phyloP scores from a whole-genome alignment of 2,888 invertebrate species.

The Gandaritis pyraliata region DNA sequence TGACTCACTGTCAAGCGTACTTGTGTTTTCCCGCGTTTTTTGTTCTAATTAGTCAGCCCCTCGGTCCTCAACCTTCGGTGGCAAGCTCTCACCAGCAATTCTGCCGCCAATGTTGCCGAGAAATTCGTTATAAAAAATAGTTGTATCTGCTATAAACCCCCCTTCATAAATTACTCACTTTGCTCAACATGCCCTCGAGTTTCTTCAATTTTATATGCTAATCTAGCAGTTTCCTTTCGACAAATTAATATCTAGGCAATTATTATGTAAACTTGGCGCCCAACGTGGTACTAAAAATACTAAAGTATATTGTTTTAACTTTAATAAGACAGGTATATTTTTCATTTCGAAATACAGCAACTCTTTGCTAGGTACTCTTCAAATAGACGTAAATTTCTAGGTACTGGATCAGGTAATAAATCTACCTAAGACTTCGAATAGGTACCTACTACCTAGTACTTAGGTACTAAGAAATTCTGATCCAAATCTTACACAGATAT shows the following conservation, averaged over 20 bases:
- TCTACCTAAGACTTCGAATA: too few relatives aligned
- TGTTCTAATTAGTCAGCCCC: conserved; percentile 83
- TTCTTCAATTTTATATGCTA: conserved; percentile 21
- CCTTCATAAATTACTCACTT: conserved; percentile 30
- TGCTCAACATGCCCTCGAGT: conserved; percentile 27
- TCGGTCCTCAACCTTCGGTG: conserved; percentile 67
- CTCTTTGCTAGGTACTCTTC: neutral
- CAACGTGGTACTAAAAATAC: conserved; percentile 6
- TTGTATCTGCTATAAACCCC: conserved; percentile 30
- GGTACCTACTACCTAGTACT: too few relatives aligned
- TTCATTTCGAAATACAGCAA: neutral
- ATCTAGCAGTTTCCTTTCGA: conserved; percentile 9
- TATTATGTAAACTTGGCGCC: conserved; percentile 17
- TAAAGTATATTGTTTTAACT: neutral
- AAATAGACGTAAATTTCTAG: too few relatives aligned
- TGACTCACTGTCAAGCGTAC: conserved; percentile 82
- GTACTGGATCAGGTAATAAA: too few relatives aligned
- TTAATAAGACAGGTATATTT: too few relatives aligned
- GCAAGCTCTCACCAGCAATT: conserved; percentile 51
- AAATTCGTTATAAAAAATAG: conserved; percentile 39
- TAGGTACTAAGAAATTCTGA: too few relatives aligned
- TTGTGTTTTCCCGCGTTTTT: conserved; percentile 83
- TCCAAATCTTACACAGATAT: too few relatives aligned
- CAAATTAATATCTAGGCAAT: conserved; percentile 2
- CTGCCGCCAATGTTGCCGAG: conserved; percentile 53